Percentiles rank a stretch among this genome's conserved stretches.
These are phyloP conservation scores for Urocyon cinereoargenteus DNA, from an alignment of 2,797 vertebrate species.

Conservation along the genomic window DNA sequence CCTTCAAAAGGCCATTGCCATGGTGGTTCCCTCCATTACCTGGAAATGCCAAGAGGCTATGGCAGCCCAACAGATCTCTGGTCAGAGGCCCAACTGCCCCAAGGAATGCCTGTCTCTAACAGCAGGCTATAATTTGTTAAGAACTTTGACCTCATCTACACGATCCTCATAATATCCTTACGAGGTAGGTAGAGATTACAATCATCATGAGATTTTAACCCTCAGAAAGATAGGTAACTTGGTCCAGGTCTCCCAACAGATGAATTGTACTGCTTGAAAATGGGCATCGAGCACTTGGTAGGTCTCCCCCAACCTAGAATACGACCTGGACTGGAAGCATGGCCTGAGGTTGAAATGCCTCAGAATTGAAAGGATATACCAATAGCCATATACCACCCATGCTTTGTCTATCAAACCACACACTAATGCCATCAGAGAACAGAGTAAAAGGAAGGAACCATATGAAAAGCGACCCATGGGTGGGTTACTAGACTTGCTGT, in stretches of 20 bases:
- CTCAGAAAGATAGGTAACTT: slow-evolving; percentile 5
- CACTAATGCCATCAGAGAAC: background rate
- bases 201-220: background rate
- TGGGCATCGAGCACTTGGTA: background rate
- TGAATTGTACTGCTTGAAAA: slow-evolving; percentile 35
- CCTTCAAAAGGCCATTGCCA: background rate
- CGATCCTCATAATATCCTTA: slow-evolving; percentile 26
- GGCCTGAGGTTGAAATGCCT: background rate
- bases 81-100: background rate
- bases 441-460: background rate
- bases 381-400: background rate
- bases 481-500: background rate
- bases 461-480: background rate
- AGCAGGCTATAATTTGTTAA: background rate
- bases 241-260: background rate
- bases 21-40: background rate
- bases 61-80: background rate
- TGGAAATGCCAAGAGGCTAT: background rate
- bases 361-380: background rate
- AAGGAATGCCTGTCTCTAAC: background rate
- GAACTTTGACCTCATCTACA: slow-evolving; percentile 9
- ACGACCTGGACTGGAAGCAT: background rate
- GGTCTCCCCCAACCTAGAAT: background rate
- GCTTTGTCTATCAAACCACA: slow-evolving; percentile 14
- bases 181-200: background rate